Percentiles rank a stretch among this genome's conserved stretches.
Evolutionary conservation across 1,140 invertebrate genomes (phyloP).

Genomic region (Rhagoletis pomonella): DNA sequence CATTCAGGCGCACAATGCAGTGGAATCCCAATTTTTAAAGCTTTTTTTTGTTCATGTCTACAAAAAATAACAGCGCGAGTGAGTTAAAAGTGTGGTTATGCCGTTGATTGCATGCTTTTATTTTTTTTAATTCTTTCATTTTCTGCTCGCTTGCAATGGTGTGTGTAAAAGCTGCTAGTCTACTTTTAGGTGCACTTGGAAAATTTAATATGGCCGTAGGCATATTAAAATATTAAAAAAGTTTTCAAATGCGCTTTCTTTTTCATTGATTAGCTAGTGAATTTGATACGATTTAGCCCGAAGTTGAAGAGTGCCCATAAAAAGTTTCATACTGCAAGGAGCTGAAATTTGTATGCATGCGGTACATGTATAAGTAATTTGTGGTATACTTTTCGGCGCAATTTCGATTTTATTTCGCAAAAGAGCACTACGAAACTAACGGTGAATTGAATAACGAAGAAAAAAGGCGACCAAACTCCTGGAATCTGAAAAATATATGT

Average conservation of each 20-base stretch:
- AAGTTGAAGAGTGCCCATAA: not conserved
- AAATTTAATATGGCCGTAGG: conserved; percentile 1
- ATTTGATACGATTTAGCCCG: not conserved
- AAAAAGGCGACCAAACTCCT: no score
- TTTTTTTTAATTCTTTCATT: not conserved
- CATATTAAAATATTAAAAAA: conserved; percentile 14
- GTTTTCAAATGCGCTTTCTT: not conserved
- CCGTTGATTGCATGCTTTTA: not conserved
- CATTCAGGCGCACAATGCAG: not conserved
- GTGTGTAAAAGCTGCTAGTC: not conserved
- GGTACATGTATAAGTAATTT: no score
- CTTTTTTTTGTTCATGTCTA: not conserved
- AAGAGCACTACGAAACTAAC: no score
- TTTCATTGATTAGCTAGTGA: not conserved
- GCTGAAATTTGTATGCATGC: no score
- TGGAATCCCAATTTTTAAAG: not conserved
- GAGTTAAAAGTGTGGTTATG: not conserved
- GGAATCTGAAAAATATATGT: no score
- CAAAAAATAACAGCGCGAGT: not conserved
- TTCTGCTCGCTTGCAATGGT: not conserved
- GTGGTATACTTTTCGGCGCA: no score
- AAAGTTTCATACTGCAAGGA: not conserved
- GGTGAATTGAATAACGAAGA: no score
- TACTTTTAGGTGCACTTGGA: not conserved
- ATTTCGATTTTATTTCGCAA: no score